A percentile compares a stretch with the other conserved stretches of the same genome.
Conservation (phyloP, 2,113 vertebrate species). For the Alouatta palliata region DNA sequence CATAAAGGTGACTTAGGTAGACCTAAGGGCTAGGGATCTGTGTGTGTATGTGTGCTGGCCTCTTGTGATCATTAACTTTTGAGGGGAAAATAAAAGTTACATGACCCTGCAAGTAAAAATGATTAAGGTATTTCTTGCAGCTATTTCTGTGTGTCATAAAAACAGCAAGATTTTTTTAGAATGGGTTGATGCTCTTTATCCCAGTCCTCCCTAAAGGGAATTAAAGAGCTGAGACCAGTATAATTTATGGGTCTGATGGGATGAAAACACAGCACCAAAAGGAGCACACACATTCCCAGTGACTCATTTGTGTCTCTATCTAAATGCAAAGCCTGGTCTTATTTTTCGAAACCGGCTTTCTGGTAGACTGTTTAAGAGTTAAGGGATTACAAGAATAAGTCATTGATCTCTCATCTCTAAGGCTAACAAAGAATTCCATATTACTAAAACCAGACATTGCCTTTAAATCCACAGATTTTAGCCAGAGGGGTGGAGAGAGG, state of each 20-base stretch:
- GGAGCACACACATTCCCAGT: constrained; percentile 51
- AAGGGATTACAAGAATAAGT: constrained; percentile 70
- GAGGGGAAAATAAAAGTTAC: constrained; percentile 50
- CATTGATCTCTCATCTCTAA: constrained; percentile 67
- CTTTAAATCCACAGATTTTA: constrained; percentile 41
- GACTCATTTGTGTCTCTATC: constrained; percentile 67
- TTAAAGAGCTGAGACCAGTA: constrained; percentile 74
- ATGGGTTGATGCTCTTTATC: constrained; percentile 70
- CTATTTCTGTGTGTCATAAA: constrained; percentile 76
- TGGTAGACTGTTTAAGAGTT: constrained; percentile 61
- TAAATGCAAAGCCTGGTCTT: constrained; percentile 65
- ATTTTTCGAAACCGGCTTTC: constrained; percentile 61
- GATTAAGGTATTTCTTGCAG: constrained; percentile 72
- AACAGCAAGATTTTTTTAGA: constrained; percentile 76
- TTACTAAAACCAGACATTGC: constrained; percentile 59
- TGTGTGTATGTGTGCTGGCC: constrained; percentile 53
- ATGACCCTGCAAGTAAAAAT: constrained; percentile 65
- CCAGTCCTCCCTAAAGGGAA: constrained; percentile 66
- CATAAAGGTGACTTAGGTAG: constrained; percentile 57
- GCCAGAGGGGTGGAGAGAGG: background rate
- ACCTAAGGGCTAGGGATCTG: constrained; percentile 43
- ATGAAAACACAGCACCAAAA: constrained; percentile 47
- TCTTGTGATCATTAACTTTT: constrained; percentile 70
- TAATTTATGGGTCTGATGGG: constrained; percentile 74
- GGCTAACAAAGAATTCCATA: constrained; percentile 68